Evolutionary conservation across 2,888 invertebrate genomes (phyloP).

Genomic region (Spicauda simplicius): DNA sequence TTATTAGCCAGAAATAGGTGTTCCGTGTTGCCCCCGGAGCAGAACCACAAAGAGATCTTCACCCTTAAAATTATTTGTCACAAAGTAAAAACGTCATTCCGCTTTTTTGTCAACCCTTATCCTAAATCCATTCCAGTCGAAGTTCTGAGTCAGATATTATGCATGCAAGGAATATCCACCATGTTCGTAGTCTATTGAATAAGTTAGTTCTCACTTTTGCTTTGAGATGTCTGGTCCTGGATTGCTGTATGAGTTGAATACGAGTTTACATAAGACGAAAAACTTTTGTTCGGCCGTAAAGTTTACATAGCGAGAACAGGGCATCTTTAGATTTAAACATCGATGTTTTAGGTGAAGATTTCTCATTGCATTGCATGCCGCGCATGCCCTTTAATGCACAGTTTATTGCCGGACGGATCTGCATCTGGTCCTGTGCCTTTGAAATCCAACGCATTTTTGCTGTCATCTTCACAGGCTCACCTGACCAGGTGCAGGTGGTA

Average conservation of each 20-base stretch:
- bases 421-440: too few species aligned
- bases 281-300: conserved; percentile 11
- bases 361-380: too few species aligned
- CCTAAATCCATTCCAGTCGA: conserved; percentile 17
- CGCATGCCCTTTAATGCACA: too few species aligned
- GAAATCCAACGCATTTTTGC: too few species aligned
- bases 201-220: conserved; percentile 25
- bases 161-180: conserved; percentile 27
- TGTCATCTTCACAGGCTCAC: too few species aligned
- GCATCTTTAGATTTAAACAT: background rate
- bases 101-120: background rate
- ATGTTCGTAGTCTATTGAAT: conserved; percentile 32
- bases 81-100: background rate
- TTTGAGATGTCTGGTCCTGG: conserved; percentile 16
- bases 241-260: conserved; percentile 8
- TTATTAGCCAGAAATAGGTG: too few species aligned
- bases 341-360: background rate
- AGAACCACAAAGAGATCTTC: too few species aligned
- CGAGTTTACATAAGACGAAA: conserved; percentile 15
- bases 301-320: background rate
- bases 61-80: too few species aligned
- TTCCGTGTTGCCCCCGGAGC: too few species aligned
- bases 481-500: too few species aligned
- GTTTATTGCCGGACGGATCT: too few species aligned
- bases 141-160: conserved; percentile 31